Base-by-base conservation (phyloP, 2,888 invertebrate genomes). In the Yponomeuta cagnagella region DNA sequence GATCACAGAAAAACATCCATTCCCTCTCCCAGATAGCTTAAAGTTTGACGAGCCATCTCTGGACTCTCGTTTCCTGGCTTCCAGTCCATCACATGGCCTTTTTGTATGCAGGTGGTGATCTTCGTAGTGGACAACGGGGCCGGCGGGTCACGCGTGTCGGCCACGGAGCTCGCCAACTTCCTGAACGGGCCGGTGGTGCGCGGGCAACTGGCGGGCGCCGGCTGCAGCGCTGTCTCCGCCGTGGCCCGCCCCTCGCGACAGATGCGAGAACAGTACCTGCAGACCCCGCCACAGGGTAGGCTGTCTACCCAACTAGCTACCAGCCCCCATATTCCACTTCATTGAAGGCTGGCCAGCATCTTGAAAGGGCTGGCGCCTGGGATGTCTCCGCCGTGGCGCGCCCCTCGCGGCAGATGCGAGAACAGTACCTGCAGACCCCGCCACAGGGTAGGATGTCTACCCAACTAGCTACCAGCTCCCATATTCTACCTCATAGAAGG, bases 401-500 rank as follows among this genome's bases (percentile, higher is more conserved):
- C 66, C 95, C 98, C 67, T 95, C 96, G 75, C 95, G 95, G 70
- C 95, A 96, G 73, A 95, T 96, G 80, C 81, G 98, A 23, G 96
- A 97, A 75, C 96, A 97, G 77, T 99, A 99, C 87, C 89, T 98
- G 72, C 96, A 97, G 77, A 96, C 95, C 77, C 96, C 98, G n/a
- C 99, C 98, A 1, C 94, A 95, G 74, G 96, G 94, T 93, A 78
- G 74, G 68, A 5, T 43, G 43, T 43, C 43, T 8, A 67, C 15
- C 43, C 15, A 12, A 58, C 52, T 15, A 15, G 3, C 12, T 3
- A 12, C 52, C 5, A 58, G 52, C 15, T 3, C 52, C 15, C 52
- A 12, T 52, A 52, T 2, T 12, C 52, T 10, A 12, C 12, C 5
- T 4, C 5, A 33, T 33, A 33, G 33, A 33, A 33, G 33, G 33